Evolutionary conservation across 2,113 vertebrate genomes (phyloP), one percentile per base, ranked within the genome.

Genomic region (Pachycephala philippinensis): DNA sequence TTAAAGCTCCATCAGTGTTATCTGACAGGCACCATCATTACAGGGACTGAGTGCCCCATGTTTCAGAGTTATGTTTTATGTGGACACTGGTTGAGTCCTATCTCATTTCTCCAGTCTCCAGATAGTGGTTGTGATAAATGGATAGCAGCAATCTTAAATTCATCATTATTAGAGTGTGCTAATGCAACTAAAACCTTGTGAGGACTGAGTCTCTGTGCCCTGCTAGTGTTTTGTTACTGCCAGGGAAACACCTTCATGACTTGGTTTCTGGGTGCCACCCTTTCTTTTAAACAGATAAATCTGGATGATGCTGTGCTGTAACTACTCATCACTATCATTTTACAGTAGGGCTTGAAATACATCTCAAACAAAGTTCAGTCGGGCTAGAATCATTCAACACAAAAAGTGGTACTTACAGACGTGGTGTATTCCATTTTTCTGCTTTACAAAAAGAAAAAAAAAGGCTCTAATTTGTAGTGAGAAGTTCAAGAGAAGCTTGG

Each of bases 1-100:
- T 84, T 92, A 87, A 44, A 92, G 84, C 68, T 96, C 71, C 77
- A 91, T 94, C 95, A 94, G 1, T n/a, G 50, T 87, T 92, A 89
- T 94, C 83, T 89, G 85, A 68, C 93, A 87, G 89, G 81, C 71
- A 26, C 47, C 90, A 54, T 66, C 81, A 70, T 93, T 92, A 82
- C 37, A 59, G 83, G 39, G 82, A 89, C 68, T 91, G 89, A 96
- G 77, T 84, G 82, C 65, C 42, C 63, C 19, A 0, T 77, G 52
- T 57, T 87, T 64, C 71, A 47, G 35, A 90, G 54, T 47, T 66
- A 33, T 78, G 86, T 75, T 92, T 89, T 78, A 28, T 64, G 37
- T 59, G 76, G 68, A 26, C 91, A 78, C 47, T 37, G 35, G 42
- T 63, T 42, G 76, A 84, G 59, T 54, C 54, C 75, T 65, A 12